These are phyloP conservation scores for Lycodopsis pacificus DNA, from an alignment of 2,797 vertebrate genomes.

Conservation along the genomic window DNA sequence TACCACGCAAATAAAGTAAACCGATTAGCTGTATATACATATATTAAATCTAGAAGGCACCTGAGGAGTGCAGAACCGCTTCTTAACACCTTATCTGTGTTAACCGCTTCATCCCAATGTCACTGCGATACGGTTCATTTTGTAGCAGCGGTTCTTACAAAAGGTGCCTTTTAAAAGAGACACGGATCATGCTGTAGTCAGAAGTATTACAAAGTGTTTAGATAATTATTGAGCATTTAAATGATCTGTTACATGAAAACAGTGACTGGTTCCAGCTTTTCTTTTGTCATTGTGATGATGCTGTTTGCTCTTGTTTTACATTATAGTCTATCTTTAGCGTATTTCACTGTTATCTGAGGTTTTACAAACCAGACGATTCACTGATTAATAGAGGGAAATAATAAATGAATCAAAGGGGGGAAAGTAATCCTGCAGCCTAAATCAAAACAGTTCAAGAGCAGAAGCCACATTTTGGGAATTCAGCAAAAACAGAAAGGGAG, in stretches of 20 bases:
- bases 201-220: too few relatives aligned
- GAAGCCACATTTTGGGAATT: neutral
- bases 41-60: constrained; percentile 21
- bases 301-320: too few relatives aligned
- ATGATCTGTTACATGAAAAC: too few relatives aligned
- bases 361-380: neutral
- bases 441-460: neutral
- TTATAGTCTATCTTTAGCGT: neutral
- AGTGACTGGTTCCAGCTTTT: too few relatives aligned
- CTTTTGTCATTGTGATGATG: too few relatives aligned
- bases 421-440: neutral
- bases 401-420: neutral
- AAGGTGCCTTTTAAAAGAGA: too few relatives aligned
- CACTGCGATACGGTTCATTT: neutral
- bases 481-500: neutral
- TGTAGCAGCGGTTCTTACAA: neutral
- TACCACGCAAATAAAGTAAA: constrained; percentile 32
- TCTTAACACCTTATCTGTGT: neutral
- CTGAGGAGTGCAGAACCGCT: constrained; percentile 22
- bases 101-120: neutral
- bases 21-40: neutral
- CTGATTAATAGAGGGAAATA: neutral
- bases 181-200: too few relatives aligned
- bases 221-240: too few relatives aligned
- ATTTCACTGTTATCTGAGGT: neutral